Base-by-base conservation (phyloP, 1,140 invertebrate species). In the Drosophila sucinea region DNA sequence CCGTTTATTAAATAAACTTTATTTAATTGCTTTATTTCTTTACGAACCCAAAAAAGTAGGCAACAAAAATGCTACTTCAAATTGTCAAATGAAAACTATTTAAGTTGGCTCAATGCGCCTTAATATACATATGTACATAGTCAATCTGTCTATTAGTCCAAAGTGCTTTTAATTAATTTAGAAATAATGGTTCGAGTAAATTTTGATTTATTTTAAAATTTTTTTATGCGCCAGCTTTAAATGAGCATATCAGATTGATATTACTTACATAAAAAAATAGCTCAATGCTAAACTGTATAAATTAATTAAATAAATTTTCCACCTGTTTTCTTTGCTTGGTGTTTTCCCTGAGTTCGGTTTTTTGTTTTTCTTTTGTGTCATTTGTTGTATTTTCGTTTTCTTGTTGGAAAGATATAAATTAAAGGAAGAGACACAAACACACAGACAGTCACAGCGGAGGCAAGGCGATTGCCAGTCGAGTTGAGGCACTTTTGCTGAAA, bases 261-360 rank as follows among this genome's bases (percentile, higher is more conserved):
- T 83, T 67, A 44, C 60, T 47, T 51, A 60, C 57, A 17, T 66
- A 61, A 60, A 27, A 33, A 56, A 67, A 61, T 30, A 55, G 55
- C 44, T 60, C 54, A 70, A 81, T 47, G 55, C 58, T 73, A 70
- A 81, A 81, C 66, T 73, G 55, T 55, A 58, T 63, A 70, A 84
- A 86, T 78, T 77, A 84, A 84, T 86, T 85, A 77, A 86, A 81
- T 84, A 67, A 74, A 84, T 84, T 84, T 60, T 6, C 33, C 41
- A 38, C 44, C 29, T 29, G 27, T 1, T 61, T 38, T 40, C 25
- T 32, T 17, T n/a, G 35, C 35, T 38, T 38, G 35, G n/a, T 17
- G 5, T 51, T 51, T 51, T 6, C 44, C 44, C 10, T 51, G 10
- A 2, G 7, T 10, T 51, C 10, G 17, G 17, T n/a, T 7, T 47